phyloP scores from a whole-genome alignment of 37 sponge, comb jelly and placozoan genomes.

The Cliona cf. orientalis region DNA sequence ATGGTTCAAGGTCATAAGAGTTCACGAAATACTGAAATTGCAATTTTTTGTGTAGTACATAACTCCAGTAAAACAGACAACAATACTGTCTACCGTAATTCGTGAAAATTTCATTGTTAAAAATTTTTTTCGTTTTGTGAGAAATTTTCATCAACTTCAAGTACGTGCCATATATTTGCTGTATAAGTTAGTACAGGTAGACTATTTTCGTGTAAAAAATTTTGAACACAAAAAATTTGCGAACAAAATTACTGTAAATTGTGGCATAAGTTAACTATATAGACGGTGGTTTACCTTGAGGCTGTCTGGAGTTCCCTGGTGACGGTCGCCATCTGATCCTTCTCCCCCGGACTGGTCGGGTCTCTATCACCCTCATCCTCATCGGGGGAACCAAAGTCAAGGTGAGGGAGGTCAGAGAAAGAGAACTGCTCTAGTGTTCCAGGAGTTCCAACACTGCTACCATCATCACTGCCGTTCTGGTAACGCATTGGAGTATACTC shows the following conservation, averaged over 20 bases:
- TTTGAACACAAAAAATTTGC: too few relatives aligned
- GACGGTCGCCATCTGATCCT: constrained; percentile 54
- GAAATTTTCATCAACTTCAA: neutral
- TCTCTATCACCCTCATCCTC: constrained; percentile 17
- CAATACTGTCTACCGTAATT: too few relatives aligned
- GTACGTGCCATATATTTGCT: too few relatives aligned
- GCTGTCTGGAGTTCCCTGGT: constrained; percentile 35
- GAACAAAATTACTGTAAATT: too few relatives aligned
- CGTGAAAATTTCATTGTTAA: too few relatives aligned
- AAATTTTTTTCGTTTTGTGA: neutral
- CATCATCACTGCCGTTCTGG: constrained; percentile 26
- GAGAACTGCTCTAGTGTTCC: constrained; percentile 47
- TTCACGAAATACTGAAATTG: too few relatives aligned
- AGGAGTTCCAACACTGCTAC: neutral
- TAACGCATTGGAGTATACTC: constrained; percentile 39
- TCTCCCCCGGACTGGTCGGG: neutral
- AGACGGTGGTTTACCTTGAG: neutral
- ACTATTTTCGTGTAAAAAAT: too few relatives aligned
- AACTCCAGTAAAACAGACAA: too few relatives aligned
- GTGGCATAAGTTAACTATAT: neutral
- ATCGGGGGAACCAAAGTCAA: constrained; percentile 69
- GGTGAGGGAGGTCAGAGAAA: constrained; percentile 62
- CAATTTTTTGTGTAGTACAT: too few relatives aligned
- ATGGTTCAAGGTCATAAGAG: too few relatives aligned
- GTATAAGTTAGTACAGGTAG: too few relatives aligned